These are phyloP conservation scores for Camponotus fellah DNA, from an alignment of 2,888 invertebrate genomes.

Conservation along the genomic window DNA sequence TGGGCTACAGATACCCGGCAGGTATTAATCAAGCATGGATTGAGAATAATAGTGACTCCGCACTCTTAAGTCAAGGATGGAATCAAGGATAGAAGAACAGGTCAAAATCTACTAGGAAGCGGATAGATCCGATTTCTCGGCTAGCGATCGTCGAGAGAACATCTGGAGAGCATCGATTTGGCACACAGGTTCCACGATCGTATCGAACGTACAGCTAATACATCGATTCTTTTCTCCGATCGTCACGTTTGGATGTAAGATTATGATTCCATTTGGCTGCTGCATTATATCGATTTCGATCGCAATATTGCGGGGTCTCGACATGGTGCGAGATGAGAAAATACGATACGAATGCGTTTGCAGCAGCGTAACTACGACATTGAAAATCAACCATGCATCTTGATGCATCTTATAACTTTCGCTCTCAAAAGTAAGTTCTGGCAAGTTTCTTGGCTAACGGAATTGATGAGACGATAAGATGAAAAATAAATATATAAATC, in stretches of 20 bases:
- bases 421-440: neutral
- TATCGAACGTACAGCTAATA: neutral
- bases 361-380: constrained; percentile 41
- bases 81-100: constrained; percentile 34
- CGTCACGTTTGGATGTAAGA: constrained; percentile 20
- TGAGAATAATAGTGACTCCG: constrained; percentile 37
- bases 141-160: constrained; percentile 22
- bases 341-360: neutral
- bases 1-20: constrained; percentile 25
- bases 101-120: constrained; percentile 40
- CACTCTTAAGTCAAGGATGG: constrained; percentile 31
- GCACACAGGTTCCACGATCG: constrained; percentile 29
- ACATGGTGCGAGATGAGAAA: constrained; percentile 34
- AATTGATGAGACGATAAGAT: no score
- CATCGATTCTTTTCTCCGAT: constrained; percentile 15
- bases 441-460: neutral
- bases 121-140: constrained; percentile 43
- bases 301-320: constrained; percentile 6
- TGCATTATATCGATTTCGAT: neutral
- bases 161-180: constrained; percentile 46
- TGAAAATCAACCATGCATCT: neutral
- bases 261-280: neutral
- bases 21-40: constrained; percentile 41
- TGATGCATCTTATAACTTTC: neutral
- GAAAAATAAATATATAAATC: neutral